These are phyloP conservation scores for Pseudorhombus dupliciocellatus DNA, from an alignment of 2,113 vertebrate genomes.

Conservation along the genomic window DNA sequence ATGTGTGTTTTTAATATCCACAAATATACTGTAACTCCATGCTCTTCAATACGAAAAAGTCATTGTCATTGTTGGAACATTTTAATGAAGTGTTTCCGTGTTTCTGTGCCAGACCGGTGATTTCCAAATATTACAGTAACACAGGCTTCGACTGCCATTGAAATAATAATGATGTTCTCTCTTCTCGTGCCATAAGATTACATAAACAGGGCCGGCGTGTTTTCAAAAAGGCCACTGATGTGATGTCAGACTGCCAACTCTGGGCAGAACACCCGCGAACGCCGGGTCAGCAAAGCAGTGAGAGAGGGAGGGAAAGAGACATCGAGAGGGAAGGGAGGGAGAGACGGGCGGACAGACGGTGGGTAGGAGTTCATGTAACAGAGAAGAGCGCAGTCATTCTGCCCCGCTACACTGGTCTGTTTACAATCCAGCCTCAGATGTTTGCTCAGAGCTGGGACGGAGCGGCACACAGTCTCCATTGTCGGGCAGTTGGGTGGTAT, in stretches of 20 bases:
- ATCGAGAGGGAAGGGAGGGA: not conserved
- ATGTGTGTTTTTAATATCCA: too few species aligned
- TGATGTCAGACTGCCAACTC: constrained; percentile 27
- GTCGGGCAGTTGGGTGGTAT: constrained; percentile 39
- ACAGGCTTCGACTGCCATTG: not conserved
- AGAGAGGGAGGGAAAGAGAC: constrained; percentile 12
- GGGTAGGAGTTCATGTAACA: constrained; percentile 43
- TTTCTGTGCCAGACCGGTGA: constrained; percentile 2
- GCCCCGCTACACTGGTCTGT: constrained; percentile 46
- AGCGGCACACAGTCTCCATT: constrained; percentile 56
- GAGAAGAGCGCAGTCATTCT: constrained; percentile 37
- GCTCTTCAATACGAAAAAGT: too few species aligned
- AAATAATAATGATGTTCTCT: constrained; percentile 16
- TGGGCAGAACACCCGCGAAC: constrained; percentile 1
- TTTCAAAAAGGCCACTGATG: not conserved
- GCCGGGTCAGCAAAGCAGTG: constrained; percentile 35
- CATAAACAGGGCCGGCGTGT: constrained; percentile 45
- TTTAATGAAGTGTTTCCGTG: not conserved
- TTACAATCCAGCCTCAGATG: constrained; percentile 65
- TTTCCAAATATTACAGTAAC: constrained; percentile 17
- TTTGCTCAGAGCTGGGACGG: constrained; percentile 37
- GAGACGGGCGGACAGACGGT: constrained; percentile 2
- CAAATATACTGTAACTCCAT: too few species aligned
- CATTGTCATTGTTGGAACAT: too few species aligned
- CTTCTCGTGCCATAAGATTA: constrained; percentile 42